These are phyloP conservation scores for Leucosticte australis DNA, from an alignment of 2,113 vertebrate species.

Conservation along the genomic window DNA sequence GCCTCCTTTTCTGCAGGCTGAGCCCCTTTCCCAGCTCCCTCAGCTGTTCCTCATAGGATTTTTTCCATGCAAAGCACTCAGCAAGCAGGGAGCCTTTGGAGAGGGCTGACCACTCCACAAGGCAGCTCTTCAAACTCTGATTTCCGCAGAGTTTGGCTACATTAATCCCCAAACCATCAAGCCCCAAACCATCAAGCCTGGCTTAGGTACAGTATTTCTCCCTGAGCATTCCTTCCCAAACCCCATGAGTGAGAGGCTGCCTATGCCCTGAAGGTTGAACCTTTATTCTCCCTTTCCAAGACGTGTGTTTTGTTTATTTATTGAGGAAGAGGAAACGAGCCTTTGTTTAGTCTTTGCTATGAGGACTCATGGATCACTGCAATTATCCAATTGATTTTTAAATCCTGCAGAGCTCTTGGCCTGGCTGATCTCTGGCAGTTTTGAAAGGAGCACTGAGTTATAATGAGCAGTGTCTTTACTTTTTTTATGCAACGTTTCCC, in stretches of 20 bases:
- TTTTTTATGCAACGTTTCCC: not conserved
- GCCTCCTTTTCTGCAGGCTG: not conserved
- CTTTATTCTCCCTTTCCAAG: not conserved
- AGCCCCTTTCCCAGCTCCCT: not conserved
- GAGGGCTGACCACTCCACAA: not conserved
- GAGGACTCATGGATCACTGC: not conserved
- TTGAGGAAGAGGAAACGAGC: not conserved
- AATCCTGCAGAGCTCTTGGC: not conserved
- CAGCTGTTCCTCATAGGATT: not conserved
- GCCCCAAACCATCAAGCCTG: not conserved
- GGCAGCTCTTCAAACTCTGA: not conserved
- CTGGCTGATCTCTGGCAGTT: not conserved
- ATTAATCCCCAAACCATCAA: too few species aligned
- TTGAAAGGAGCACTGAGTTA: not conserved
- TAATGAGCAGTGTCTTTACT: not conserved
- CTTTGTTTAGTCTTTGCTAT: slow-evolving; percentile 23
- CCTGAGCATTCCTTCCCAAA: not conserved
- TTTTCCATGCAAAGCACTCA: not conserved
- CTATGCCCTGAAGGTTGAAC: not conserved
- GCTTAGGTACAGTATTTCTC: not conserved
- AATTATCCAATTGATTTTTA: slow-evolving; percentile 28
- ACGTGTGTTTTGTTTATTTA: not conserved
- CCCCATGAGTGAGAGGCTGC: not conserved
- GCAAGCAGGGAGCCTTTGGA: not conserved
- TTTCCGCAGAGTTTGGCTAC: not conserved